These are phyloP conservation scores for Hanleya hanleyi DNA, from an alignment of 2,888 invertebrate genomes.

Conservation along the genomic window DNA sequence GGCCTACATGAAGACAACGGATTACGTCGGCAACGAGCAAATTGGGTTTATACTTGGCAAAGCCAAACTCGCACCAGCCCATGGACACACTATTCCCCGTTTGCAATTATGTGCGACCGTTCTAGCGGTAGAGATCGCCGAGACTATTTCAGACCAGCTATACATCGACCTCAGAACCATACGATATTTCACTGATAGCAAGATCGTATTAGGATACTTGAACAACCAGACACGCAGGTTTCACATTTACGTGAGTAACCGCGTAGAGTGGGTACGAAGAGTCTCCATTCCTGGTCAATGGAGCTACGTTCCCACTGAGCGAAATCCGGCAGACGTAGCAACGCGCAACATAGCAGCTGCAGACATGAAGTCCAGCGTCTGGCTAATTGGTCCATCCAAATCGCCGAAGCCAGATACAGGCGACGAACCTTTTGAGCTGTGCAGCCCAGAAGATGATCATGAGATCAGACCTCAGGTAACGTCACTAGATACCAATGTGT, in stretches of 20 bases:
- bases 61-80: conserved; percentile 14
- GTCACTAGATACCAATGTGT: too few species aligned
- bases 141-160: not conserved
- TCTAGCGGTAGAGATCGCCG: conserved; percentile 2
- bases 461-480: too few species aligned
- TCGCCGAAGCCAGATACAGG: too few species aligned
- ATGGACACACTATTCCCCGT: conserved; percentile 14
- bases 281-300: conserved; percentile 1
- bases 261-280: conserved; percentile 19
- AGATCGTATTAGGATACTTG: conserved; percentile 10
- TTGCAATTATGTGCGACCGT: conserved; percentile 20
- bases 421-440: too few species aligned
- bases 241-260: too few species aligned
- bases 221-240: too few species aligned
- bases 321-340: conserved; percentile 11
- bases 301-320: not conserved
- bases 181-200: not conserved
- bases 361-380: not conserved
- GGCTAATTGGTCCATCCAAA: too few species aligned
- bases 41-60: conserved; percentile 8
- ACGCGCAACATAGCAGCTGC: not conserved
- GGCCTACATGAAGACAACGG: conserved; percentile 10
- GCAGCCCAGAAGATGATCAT: too few species aligned
- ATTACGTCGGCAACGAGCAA: not conserved
- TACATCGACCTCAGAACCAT: not conserved